phyloP scores from a whole-genome alignment of 2,113 vertebrate genomes.

The Oryzias celebensis region DNA sequence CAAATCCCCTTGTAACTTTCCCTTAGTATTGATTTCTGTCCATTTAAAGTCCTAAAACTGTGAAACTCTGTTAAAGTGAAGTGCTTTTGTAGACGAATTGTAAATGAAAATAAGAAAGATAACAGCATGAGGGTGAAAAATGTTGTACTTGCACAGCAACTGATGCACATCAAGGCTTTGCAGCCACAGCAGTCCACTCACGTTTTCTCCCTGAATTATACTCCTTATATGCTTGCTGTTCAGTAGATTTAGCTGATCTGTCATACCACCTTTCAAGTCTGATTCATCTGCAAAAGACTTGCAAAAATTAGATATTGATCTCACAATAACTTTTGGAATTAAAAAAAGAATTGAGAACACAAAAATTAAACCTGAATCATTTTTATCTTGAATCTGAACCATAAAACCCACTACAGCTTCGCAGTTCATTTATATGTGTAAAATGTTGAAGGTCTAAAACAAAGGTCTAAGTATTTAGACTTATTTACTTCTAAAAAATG shows the following conservation, averaged over 20 bases:
- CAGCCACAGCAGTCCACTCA: constrained; percentile 19
- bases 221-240: constrained; percentile 31
- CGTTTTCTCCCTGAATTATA: constrained; percentile 22
- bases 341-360: constrained; percentile 21
- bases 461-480: too few relatives aligned
- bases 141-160: neutral
- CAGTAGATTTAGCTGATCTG: constrained; percentile 42
- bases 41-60: too few relatives aligned
- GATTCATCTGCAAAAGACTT: constrained; percentile 53
- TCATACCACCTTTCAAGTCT: constrained; percentile 44
- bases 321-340: constrained; percentile 32
- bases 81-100: too few relatives aligned
- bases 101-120: neutral
- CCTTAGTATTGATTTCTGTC: too few relatives aligned
- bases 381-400: constrained; percentile 21
- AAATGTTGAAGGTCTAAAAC: constrained; percentile 1
- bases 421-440: constrained; percentile 19
- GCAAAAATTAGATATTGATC: constrained; percentile 71
- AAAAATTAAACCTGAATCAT: constrained; percentile 14
- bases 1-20: too few relatives aligned
- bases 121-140: constrained; percentile 3
- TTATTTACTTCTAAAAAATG: too few relatives aligned
- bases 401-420: neutral
- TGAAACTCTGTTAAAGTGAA: too few relatives aligned
- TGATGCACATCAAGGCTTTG: constrained; percentile 15